Base-by-base conservation (phyloP, 2,797 vertebrate genomes). In the Neosalanx taihuensis region DNA sequence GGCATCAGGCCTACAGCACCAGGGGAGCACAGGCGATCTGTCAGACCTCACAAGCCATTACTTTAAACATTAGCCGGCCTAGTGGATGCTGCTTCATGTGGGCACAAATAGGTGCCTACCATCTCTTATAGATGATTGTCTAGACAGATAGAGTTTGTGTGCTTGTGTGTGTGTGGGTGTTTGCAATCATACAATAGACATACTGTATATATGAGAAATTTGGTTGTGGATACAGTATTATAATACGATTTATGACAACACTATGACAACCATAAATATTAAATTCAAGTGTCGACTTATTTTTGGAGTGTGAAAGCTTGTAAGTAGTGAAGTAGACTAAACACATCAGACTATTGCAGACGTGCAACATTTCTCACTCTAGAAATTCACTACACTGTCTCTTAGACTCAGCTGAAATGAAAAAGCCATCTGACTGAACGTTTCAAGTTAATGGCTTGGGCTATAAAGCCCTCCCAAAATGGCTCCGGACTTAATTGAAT, bases 1-100 rank as follows among this genome's bases (percentile, higher is more conserved):
- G 75, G 79, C 71, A 73, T 68, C 65, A 29, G 74, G 65, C 75
- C 70, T 2, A 37, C 35, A 62, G 77, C 66, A 66, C 29, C 0
- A 37, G 72, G 67, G 68, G 77, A 77, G 74, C 56, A 35, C 13
- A 61, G 72, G 77, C 70, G 74, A 87, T 89, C 87, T 87, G 86
- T 90, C 89, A 84, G 84, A 79, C 79, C 87, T 86, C 83, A 83
- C 79, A 86, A 85, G 79, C 75, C 84, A 81, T 88, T 82, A 87
- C 83, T 87, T 89, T 79, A 86, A 87, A 89, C 82, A 88, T 83
- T 80, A 85, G 72, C 81, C 70, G 80, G 79, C 73, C 82, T 64
- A 30, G 76, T 64, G 74, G 77, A 70, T 57, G 62, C 67, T 53
- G 75, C 33, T 74, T 71, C 74, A 70, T 70, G 59, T 69, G 64